phyloP scores from a whole-genome alignment of 2,113 vertebrate species.

The Microcebus lehilahytsara region DNA sequence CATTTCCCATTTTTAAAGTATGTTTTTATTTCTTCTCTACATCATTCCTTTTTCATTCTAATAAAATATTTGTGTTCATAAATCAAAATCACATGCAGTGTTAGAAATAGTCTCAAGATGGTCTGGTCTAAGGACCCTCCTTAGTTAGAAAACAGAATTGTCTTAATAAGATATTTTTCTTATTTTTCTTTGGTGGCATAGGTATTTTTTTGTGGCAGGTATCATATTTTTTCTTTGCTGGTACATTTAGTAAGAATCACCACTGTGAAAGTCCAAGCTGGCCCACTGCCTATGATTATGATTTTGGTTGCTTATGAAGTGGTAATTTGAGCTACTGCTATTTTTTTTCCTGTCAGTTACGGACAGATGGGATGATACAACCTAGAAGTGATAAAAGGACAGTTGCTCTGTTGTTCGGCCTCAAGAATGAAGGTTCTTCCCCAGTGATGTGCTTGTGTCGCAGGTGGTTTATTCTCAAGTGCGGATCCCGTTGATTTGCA shows the following conservation, averaged over 20 bases:
- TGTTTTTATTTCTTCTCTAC: too few species aligned
- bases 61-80: background rate
- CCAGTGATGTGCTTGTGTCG: background rate
- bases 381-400: background rate
- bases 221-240: background rate
- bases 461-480: background rate
- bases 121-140: background rate
- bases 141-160: background rate
- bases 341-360: conserved; percentile 22
- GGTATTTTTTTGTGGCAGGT: background rate
- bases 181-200: background rate
- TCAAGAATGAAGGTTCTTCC: background rate
- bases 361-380: background rate
- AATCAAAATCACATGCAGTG: background rate
- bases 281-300: background rate
- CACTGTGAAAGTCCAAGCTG: background rate
- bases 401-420: background rate
- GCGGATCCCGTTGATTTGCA: background rate
- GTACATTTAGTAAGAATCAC: background rate
- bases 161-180: background rate
- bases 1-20: too few species aligned
- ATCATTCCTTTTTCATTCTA: background rate
- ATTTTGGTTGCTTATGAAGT: conserved; percentile 22
- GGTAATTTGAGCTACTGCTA: background rate
- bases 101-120: background rate